phyloP scores from a whole-genome alignment of 2,888 invertebrate species.

The Eupithecia vulgata region DNA sequence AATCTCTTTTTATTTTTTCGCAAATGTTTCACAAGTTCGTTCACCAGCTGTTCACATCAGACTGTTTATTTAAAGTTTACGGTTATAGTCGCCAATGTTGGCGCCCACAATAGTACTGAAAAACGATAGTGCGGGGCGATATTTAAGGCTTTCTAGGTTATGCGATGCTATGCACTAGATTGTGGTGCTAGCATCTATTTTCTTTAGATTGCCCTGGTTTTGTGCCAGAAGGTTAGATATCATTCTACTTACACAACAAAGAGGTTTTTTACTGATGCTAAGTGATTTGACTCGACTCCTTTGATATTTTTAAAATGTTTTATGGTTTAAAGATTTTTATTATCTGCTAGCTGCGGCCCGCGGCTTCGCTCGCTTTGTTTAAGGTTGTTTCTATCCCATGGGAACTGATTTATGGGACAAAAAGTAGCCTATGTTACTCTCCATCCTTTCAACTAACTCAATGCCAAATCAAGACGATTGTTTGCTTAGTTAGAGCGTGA shows the following conservation, averaged over 20 bases:
- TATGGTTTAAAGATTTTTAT: no score
- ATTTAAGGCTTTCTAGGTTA: conserved; percentile 23
- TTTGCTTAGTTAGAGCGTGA: no score
- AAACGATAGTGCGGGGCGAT: conserved; percentile 40
- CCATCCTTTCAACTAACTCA: no score
- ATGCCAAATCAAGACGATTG: no score
- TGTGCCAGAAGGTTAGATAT: conserved; percentile 1
- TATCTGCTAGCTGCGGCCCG: no score
- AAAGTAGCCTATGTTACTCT: no score
- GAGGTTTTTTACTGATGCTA: background rate
- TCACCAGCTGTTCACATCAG: conserved; percentile 6
- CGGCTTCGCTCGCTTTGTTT: no score
- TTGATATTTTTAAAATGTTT: background rate
- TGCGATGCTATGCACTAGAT: conserved; percentile 12
- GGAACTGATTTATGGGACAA: no score
- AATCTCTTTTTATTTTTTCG: background rate
- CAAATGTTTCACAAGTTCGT: background rate
- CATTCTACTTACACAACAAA: background rate
- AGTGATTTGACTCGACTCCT: background rate
- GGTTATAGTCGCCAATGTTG: conserved; percentile 27
- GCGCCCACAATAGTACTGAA: conserved; percentile 35
- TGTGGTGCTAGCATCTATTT: conserved; percentile 15
- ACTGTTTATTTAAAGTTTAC: conserved; percentile 28
- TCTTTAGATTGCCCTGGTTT: conserved; percentile 16
- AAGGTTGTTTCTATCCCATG: no score